These are phyloP conservation scores for Psittacula derbiana DNA, from an alignment of 2,797 vertebrate genomes.

Conservation along the genomic window DNA sequence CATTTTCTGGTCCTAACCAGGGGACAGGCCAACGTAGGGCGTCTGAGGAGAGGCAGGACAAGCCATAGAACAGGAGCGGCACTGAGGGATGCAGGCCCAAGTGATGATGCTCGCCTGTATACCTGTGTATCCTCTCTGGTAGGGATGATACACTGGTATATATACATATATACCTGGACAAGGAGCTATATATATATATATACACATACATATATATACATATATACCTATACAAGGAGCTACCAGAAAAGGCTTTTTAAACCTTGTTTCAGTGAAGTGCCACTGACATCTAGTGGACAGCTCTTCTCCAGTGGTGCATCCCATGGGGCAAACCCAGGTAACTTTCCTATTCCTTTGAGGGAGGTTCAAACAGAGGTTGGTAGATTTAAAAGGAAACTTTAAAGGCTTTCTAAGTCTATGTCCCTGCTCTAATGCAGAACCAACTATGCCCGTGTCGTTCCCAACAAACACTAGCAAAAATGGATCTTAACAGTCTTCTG, in stretches of 20 bases:
- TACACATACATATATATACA: neutral
- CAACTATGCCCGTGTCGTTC: neutral
- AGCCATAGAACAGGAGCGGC: neutral
- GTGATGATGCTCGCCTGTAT: fast-evolving
- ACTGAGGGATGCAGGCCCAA: neutral
- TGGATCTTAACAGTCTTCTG: neutral
- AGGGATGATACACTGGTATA: neutral
- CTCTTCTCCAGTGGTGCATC: fast-evolving
- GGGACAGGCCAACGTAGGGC: fast-evolving
- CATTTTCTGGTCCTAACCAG: neutral
- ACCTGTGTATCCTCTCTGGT: neutral
- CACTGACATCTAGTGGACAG: slow-evolving; percentile 62
- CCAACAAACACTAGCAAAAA: neutral
- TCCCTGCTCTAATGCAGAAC: neutral
- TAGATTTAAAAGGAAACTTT: neutral
- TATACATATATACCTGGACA: neutral
- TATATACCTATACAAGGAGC: neutral
- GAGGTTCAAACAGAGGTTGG: neutral
- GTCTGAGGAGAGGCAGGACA: neutral
- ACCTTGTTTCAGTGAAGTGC: neutral
- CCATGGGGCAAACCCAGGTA: fast-evolving
- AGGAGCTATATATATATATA: too few species aligned
- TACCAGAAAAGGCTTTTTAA: neutral
- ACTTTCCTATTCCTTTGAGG: neutral
- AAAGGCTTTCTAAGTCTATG: neutral